These are phyloP conservation scores for Atherinomorus stipes DNA, from an alignment of 2,113 vertebrate genomes.

Conservation along the genomic window DNA sequence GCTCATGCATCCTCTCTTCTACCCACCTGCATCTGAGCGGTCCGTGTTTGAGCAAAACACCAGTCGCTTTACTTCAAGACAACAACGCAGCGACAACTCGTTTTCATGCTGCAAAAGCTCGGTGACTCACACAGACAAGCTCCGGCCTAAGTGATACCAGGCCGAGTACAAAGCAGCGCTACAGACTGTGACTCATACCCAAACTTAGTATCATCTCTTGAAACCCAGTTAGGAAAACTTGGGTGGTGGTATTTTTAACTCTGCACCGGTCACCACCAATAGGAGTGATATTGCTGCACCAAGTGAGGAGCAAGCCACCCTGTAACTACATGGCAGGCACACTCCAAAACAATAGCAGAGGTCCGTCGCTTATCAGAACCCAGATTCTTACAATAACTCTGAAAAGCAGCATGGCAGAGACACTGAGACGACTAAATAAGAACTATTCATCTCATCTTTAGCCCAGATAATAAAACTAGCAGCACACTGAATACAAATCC, in stretches of 20 bases:
- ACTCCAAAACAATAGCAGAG: constrained; percentile 53
- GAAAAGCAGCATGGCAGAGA: neutral
- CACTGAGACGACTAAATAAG: neutral
- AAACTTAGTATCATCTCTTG: constrained; percentile 80
- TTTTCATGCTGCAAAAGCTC: constrained; percentile 35
- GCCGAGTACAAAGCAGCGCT: constrained; percentile 68
- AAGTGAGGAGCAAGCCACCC: constrained; percentile 47
- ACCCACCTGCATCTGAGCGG: constrained; percentile 5
- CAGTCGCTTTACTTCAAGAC: neutral
- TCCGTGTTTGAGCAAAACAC: constrained; percentile 1
- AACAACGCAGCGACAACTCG: constrained; percentile 13
- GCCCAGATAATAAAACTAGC: constrained; percentile 21
- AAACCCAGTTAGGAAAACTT: constrained; percentile 75
- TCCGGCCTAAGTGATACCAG: constrained; percentile 53
- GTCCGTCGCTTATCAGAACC: constrained; percentile 26
- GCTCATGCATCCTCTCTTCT: constrained; percentile 10
- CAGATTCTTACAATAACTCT: neutral
- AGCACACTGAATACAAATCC: constrained; percentile 42
- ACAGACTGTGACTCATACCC: constrained; percentile 78
- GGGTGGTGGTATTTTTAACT: constrained; percentile 74
- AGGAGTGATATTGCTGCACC: constrained; percentile 43
- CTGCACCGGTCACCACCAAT: constrained; percentile 42
- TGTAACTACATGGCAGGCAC: constrained; percentile 56
- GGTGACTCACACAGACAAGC: constrained; percentile 44
- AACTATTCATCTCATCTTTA: neutral